Base-by-base conservation (phyloP, 2,113 vertebrate species). In the Poeciliopsis turrubarensis region DNA sequence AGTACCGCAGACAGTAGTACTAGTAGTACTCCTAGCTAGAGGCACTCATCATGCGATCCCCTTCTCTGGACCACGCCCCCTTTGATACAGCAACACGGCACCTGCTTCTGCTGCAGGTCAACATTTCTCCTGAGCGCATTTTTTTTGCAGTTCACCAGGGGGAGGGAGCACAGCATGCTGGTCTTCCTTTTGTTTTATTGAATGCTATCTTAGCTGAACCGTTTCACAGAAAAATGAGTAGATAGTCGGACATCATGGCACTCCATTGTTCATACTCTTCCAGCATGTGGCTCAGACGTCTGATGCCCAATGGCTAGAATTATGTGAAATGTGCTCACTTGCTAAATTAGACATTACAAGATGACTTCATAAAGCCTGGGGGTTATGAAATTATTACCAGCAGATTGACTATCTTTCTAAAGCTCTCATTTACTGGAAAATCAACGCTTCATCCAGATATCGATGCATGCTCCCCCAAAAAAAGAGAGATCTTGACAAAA, bases 1-100 rank as follows among this genome's bases (percentile, higher is more conserved):
- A 98, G 97, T 97, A 89, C 25, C 68, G 17, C 25, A 60, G 54
- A 73, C 34, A 64, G 37, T 79, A 74, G 17, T n/a, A n/a, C n/a
- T n/a, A n/a, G 14, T 78, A 79, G 75, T 84, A 80, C 79, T 72
- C 76, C 68, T 29, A 84, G 70, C 13, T 67, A 72, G 67, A 73
- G 8, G 37, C 60, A 31, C 57, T 30, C 30, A 72, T 82, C 39
- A 41, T 70, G 68, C 44, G 17, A 63, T 54, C 47, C 19, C 17
- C 22, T 57, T 17, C 51, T 25, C 2, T 57, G 75, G 69, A 72
- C 73, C 84, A 91, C 84, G 60, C 85, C 80, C 88, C 86, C 83
- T 82, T 77, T 73, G 26, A 87, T 63, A 64, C 84, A 68, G 60
- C 80, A 76, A 83, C 67, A 73, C 37, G 32, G 82, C 87, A 87